These are phyloP conservation scores for Zosterops japonicus DNA, from an alignment of 2,113 vertebrate genomes.

Conservation along the genomic window DNA sequence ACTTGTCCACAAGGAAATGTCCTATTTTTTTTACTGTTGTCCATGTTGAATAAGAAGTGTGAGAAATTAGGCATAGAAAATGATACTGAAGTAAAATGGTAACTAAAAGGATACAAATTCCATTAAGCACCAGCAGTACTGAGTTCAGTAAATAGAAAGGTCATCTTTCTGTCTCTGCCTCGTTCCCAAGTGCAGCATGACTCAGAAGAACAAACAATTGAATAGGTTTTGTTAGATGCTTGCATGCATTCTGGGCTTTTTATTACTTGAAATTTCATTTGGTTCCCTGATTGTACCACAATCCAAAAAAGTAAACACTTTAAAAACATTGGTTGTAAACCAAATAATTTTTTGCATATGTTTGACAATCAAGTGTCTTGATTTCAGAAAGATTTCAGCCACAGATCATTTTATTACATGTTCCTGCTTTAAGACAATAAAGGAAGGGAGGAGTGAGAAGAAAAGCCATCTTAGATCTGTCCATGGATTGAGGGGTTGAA, in stretches of 20 bases:
- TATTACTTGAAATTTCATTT: conserved; percentile 6
- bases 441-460: background rate
- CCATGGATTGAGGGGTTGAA: background rate
- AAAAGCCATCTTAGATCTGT: background rate
- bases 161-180: conserved; percentile 27
- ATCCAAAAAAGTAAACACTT: background rate
- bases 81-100: background rate
- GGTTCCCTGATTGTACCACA: background rate
- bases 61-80: background rate
- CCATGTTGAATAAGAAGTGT: background rate
- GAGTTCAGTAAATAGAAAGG: conserved; percentile 34
- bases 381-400: background rate
- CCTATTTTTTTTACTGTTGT: background rate
- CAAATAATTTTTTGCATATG: background rate
- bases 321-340: background rate
- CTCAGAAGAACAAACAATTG: conserved; percentile 54
- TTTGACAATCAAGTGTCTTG: background rate
- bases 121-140: background rate
- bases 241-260: background rate
- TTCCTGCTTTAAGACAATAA: background rate
- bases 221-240: conserved; percentile 28
- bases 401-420: background rate
- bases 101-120: background rate
- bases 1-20: background rate
- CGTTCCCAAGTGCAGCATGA: conserved; percentile 47